Percentiles rank a stretch among this genome's conserved stretches.
Evolutionary conservation across 1,140 invertebrate species (phyloP).

Genomic region (Heliconius hewitsoni): DNA sequence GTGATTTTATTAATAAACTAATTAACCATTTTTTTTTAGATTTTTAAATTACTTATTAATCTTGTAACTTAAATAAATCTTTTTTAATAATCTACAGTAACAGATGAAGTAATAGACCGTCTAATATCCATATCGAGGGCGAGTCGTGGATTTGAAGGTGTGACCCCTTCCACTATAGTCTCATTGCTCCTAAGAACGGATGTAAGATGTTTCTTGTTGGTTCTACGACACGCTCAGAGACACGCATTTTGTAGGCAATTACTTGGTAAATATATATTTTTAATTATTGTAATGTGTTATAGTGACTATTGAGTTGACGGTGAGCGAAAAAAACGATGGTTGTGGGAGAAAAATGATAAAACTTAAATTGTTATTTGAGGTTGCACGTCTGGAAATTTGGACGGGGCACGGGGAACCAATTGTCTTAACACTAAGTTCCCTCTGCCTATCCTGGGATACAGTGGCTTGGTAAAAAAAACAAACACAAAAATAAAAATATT

Average conservation of each 20-base stretch:
- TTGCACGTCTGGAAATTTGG: too few species aligned
- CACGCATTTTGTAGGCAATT: constrained; percentile 68
- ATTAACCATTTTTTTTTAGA: too few species aligned
- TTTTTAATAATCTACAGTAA: constrained; percentile 51
- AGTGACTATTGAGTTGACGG: too few species aligned
- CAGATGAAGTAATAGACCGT: constrained; percentile 64
- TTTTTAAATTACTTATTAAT: not conserved
- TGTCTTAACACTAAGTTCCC: too few species aligned
- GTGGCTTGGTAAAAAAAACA: too few species aligned
- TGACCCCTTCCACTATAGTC: constrained; percentile 58
- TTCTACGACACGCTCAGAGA: constrained; percentile 62
- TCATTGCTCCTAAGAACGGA: constrained; percentile 61
- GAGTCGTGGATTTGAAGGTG: constrained; percentile 57
- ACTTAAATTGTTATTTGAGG: too few species aligned
- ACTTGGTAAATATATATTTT: constrained; percentile 52
- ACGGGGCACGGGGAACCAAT: too few species aligned
- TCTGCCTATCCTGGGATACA: too few species aligned
- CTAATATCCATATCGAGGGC: constrained; percentile 56
- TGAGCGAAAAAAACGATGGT: too few species aligned
- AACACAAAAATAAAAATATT: too few species aligned
- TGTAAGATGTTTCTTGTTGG: constrained; percentile 63
- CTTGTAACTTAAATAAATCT: too few species aligned
- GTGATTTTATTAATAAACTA: not conserved
- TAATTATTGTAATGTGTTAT: not conserved
- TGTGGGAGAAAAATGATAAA: too few species aligned